These are phyloP conservation scores for Polypterus senegalus DNA, from an alignment of 2,113 vertebrate genomes.

Conservation along the genomic window DNA sequence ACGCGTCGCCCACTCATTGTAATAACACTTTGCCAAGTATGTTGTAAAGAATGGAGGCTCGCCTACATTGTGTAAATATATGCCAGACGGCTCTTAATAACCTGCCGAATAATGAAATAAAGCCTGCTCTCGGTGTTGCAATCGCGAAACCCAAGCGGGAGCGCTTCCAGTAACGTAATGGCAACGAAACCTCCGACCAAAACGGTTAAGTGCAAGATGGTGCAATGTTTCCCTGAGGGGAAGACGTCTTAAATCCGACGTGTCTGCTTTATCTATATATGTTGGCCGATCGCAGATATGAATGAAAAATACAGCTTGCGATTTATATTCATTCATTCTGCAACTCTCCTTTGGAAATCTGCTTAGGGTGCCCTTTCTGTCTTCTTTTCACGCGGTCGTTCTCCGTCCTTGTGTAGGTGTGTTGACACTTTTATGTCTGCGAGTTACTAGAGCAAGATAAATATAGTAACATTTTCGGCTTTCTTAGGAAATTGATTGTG, in stretches of 20 bases:
- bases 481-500: not conserved
- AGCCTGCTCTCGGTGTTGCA: constrained; percentile 59
- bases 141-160: constrained; percentile 19
- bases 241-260: no score
- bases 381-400: no score
- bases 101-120: constrained; percentile 34
- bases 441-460: not conserved
- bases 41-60: constrained; percentile 50
- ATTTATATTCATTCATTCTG: no score
- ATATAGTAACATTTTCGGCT: not conserved
- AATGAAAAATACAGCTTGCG: no score
- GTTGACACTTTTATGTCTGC: not conserved
- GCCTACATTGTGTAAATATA: constrained; percentile 51
- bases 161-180: not conserved
- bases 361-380: no score
- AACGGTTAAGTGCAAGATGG: no score
- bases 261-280: no score
- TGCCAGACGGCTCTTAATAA: constrained; percentile 55
- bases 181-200: no score
- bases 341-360: no score
- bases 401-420: not conserved
- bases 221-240: no score
- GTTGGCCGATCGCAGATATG: no score
- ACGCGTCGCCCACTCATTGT: constrained; percentile 61
- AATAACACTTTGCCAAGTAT: constrained; percentile 60